Conservation (phyloP, 1,140 invertebrate species). For the Thaumatotibia leucotreta region DNA sequence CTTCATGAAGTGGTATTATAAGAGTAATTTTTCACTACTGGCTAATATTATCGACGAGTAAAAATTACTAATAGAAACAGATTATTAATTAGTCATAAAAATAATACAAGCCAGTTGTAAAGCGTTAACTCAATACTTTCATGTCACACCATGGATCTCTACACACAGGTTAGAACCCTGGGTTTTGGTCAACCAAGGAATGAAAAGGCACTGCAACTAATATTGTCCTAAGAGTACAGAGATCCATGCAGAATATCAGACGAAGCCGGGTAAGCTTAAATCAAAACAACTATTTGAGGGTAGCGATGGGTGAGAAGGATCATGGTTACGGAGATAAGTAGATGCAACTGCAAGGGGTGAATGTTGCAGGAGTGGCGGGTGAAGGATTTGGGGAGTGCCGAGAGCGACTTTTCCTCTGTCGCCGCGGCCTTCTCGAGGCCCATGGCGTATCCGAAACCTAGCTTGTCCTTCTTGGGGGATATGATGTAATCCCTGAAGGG, state of each 20-base stretch:
- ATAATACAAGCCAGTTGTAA: slow-evolving; percentile 40
- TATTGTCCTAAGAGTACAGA: slow-evolving; percentile 38
- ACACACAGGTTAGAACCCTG: not conserved
- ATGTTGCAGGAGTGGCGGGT: slow-evolving; percentile 75
- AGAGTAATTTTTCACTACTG: slow-evolving; percentile 29
- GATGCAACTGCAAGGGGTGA: slow-evolving; percentile 79
- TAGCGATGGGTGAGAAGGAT: slow-evolving; percentile 80
- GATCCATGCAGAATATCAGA: slow-evolving; percentile 46
- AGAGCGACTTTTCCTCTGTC: slow-evolving; percentile 70
- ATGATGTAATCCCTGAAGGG: slow-evolving; percentile 43
- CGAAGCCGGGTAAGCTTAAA: slow-evolving; percentile 57
- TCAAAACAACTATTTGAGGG: slow-evolving; percentile 76
- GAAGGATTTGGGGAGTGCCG: slow-evolving; percentile 60
- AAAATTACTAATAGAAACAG: not conserved
- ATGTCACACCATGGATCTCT: slow-evolving; percentile 29
- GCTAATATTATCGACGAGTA: slow-evolving; percentile 26
- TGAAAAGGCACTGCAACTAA: slow-evolving; percentile 52
- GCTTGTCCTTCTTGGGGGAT: slow-evolving; percentile 54
- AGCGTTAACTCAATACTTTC: slow-evolving; percentile 27
- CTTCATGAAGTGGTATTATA: slow-evolving; percentile 3
- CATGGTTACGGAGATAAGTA: slow-evolving; percentile 79
- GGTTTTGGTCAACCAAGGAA: slow-evolving; percentile 4
- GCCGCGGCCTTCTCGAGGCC: slow-evolving; percentile 47
- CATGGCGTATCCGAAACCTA: slow-evolving; percentile 40
- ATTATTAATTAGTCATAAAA: not conserved